Evolutionary conservation across 2,888 invertebrate genomes (phyloP), one percentile per base, ranked within the genome.

Genomic region (Andrena haemorrhoa): DNA sequence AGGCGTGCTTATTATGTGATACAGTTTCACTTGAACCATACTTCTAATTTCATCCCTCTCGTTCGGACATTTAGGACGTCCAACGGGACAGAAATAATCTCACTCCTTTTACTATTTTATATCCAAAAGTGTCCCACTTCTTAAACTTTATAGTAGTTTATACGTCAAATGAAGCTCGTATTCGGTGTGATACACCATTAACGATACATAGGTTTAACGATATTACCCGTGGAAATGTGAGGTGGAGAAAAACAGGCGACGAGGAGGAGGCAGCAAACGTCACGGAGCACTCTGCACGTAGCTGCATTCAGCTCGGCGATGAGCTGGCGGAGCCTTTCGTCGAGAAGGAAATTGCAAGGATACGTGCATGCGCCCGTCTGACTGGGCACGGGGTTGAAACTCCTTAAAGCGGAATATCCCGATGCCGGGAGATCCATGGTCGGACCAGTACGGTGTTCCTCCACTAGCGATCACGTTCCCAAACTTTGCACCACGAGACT

Each of bases 361-460:
- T 72, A 80, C 72, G 87, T 90, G 88, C 86, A 87, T 69, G 79
- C 74, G 79, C 61, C 64, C 63, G 76, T 60, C 63, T 61, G 82
- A 63, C 79, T 75, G 75, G 53, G 60, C 56, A 51, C 56, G 51
- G 20, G 80, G 56, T 69, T 81, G 83, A 78, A 86, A 66, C 86
- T 84, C 84, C 88, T 91, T 90, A 90, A 91, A 91, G 91, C 84
- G 88, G 79, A 91, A 91, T 91, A 88, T 91, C 86, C 76, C 89
- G 87, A 89, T 90, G 89, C 89, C 84, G 80, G 73, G 76, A 51
- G 76, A 77, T 65, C 82, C 82, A 86, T 87, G 82, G 79, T 75
- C 80, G 68, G 84, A 53, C 70, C 56, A 61, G 31, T 68, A 65
- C 71, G 66, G 61, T 51, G 31, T 70, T 47, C 60, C 71, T 83